These are phyloP conservation scores for Clepsis dumicolana DNA, from an alignment of 2,888 invertebrate genomes.

Conservation along the genomic window DNA sequence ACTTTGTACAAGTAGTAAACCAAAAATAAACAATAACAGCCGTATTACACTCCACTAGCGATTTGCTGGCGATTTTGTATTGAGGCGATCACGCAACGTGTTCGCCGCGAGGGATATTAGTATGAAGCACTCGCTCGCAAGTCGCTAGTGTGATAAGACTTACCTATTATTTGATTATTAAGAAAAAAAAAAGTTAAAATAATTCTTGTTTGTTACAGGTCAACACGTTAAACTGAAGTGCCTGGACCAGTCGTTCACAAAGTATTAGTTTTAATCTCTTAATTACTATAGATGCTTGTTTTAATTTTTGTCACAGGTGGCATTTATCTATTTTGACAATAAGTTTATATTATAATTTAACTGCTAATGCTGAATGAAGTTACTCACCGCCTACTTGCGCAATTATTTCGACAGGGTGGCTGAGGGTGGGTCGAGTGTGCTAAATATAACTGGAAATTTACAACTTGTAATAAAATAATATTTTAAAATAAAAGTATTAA, in stretches of 20 bases:
- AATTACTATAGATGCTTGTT: conserved; percentile 25
- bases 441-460: conserved; percentile 4
- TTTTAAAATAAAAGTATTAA: conserved; percentile 42
- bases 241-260: conserved; percentile 39
- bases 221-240: conserved; percentile 78
- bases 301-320: conserved; percentile 36
- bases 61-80: too few species aligned
- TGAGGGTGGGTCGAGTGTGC: conserved; percentile 1
- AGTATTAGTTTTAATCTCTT: conserved; percentile 44
- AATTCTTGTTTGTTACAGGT: conserved; percentile 74
- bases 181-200: background rate
- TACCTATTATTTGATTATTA: too few species aligned
- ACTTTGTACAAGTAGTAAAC: too few species aligned
- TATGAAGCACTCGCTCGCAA: too few species aligned
- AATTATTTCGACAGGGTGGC: conserved; percentile 5
- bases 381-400: conserved; percentile 9
- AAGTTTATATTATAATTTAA: conserved; percentile 21
- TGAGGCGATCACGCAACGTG: too few species aligned
- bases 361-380: conserved; percentile 25
- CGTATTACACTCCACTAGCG: too few species aligned
- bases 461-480: conserved; percentile 34
- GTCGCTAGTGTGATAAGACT: too few species aligned
- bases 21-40: too few species aligned
- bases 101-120: too few species aligned
- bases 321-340: conserved; percentile 35